Percentiles rank a stretch among this genome's conserved stretches.
phyloP scores from a whole-genome alignment of 2,888 invertebrate species.

The Xanthorhoe spadicearia region DNA sequence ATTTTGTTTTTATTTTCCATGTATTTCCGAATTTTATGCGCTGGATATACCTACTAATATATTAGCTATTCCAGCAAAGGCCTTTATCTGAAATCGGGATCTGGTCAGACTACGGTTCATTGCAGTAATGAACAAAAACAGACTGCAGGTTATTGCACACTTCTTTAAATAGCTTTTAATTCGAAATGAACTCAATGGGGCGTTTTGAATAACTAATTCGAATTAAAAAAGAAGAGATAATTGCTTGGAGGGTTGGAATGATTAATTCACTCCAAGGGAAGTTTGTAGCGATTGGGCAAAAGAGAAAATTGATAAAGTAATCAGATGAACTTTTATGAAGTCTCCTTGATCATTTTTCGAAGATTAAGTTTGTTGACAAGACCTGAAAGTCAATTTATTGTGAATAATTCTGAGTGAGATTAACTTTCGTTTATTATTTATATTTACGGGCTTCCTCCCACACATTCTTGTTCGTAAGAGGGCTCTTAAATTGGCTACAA shows the following conservation, averaged over 20 bases:
- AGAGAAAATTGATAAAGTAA: constrained; percentile 17
- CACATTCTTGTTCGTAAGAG: neutral
- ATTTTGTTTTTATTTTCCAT: too few species aligned
- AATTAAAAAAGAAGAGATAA: constrained; percentile 44
- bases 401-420: neutral
- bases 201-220: constrained; percentile 43
- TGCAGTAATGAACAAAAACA: too few species aligned
- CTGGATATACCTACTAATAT: too few species aligned
- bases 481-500: neutral
- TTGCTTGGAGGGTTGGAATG: constrained; percentile 39
- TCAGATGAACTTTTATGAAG: constrained; percentile 21
- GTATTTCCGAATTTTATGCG: too few species aligned
- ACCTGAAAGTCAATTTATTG: neutral
- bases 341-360: constrained; percentile 20
- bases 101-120: too few species aligned
- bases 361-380: constrained; percentile 13
- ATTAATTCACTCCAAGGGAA: constrained; percentile 37
- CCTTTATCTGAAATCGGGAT: too few species aligned
- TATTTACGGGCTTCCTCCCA: neutral
- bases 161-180: constrained; percentile 8
- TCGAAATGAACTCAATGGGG: constrained; percentile 25
- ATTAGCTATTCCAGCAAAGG: too few species aligned
- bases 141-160: neutral
- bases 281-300: constrained; percentile 14
- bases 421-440: neutral